Percentiles rank a stretch among this genome's conserved stretches.
phyloP scores from a whole-genome alignment of 2,113 vertebrate species.

The Pangasianodon gigas region DNA sequence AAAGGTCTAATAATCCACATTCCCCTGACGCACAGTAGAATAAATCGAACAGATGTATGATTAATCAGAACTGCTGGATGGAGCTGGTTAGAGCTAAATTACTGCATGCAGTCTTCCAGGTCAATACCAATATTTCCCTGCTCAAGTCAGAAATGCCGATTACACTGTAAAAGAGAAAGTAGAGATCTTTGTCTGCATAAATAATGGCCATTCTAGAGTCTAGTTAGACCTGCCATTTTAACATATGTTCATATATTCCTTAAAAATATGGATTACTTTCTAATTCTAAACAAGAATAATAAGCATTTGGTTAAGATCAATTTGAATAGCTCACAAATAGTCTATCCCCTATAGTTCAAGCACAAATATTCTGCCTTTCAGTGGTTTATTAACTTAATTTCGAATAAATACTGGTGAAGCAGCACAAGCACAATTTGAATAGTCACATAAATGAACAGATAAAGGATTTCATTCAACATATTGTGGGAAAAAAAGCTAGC shows the following conservation, averaged over 20 bases:
- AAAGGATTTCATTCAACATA: background rate
- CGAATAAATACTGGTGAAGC: background rate
- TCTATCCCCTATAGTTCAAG: background rate
- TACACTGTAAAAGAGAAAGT: background rate
- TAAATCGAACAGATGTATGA: constrained; percentile 22
- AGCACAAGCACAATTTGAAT: background rate
- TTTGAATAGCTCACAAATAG: constrained; percentile 3
- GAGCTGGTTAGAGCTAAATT: constrained; percentile 30
- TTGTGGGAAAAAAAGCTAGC: background rate
- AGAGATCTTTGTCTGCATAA: constrained; percentile 23
- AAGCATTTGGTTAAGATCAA: background rate
- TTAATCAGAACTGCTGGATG: constrained; percentile 43
- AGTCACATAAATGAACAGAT: background rate
- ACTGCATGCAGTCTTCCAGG: constrained; percentile 14
- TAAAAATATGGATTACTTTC: background rate
- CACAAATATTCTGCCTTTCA: background rate
- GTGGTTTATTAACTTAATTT: constrained; percentile 19
- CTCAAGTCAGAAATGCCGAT: constrained; percentile 14
- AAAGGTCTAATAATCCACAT: constrained; percentile 22
- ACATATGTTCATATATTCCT: background rate
- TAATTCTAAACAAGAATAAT: background rate
- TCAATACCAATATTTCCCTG: constrained; percentile 34
- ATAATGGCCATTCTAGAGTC: background rate
- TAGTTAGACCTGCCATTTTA: background rate
- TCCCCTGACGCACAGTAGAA: background rate